These are phyloP conservation scores for Thamnophis sirtalis DNA, from an alignment of 2,113 vertebrate species.

Conservation along the genomic window DNA sequence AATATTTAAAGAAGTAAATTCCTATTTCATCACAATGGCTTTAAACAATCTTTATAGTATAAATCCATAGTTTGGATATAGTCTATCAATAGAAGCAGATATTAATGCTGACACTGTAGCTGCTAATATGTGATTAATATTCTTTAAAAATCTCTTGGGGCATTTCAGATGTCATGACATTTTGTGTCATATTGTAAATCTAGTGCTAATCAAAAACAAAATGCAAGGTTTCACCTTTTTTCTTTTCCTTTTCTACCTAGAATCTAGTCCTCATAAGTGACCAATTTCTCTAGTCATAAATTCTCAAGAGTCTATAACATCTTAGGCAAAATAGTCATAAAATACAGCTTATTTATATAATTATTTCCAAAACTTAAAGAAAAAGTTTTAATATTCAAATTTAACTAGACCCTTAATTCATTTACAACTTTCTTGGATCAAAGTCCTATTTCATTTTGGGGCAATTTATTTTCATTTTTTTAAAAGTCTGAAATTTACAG, in stretches of 20 bases:
- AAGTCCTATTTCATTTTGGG: not conserved
- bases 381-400: not conserved
- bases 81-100: not conserved
- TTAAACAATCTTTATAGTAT: not conserved
- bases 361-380: not conserved
- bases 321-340: not conserved
- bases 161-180: not conserved
- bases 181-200: not conserved
- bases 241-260: not conserved
- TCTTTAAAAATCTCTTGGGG: not conserved
- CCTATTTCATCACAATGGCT: not conserved
- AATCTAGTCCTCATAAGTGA: not conserved
- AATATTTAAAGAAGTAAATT: not conserved
- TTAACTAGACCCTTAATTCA: not conserved
- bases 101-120: not conserved
- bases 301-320: not conserved
- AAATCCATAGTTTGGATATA: not conserved
- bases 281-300: not conserved
- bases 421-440: not conserved
- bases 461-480: not conserved
- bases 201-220: not conserved
- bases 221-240: not conserved
- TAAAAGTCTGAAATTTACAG: not conserved
- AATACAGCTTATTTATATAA: not conserved
- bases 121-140: not conserved